Evolutionary conservation across 2,797 vertebrate species (phyloP), one percentile per base, ranked within the genome.

Genomic region (Agapornis canus): DNA sequence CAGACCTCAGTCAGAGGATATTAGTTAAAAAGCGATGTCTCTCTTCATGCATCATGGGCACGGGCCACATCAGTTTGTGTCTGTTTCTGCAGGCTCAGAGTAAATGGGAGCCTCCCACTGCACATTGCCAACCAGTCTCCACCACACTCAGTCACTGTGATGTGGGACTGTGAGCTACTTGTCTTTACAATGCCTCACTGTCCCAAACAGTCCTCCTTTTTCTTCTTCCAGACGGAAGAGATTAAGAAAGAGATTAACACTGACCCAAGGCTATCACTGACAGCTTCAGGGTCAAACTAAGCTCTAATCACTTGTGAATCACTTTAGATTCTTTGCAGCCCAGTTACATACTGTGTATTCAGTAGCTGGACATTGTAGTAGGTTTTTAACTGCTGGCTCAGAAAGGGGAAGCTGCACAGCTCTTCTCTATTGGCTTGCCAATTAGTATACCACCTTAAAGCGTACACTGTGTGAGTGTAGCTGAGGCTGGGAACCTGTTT

Each of bases 31-130:
- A 16, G 18, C 0, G 0, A 12, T 20, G n/a, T 23, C 26, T 5
- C 26, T 39, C 13, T 21, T 73, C 7, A 29, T 13, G 29, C 13
- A 8, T 37, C 25, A 21, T 17, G 26, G 42, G 40, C 32, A 56
- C 0, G 1, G 43, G 39, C 4, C 1, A 1, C 18, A 31, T 51
- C 14, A 19, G 13, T 35, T 57, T 63, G 64, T 27, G 13, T 51
- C 37, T 27, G 1, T 26, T 66, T 66, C 42, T 56, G 52, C 23
- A 69, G 61, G 35, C 40, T 68, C 0, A 0, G 40, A 52, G 22
- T 51, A 31, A 56, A 27, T 6, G 32, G 39, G 22, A 80, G n/a
- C 40, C 26, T 81, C 20, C 26, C 11, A 37, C 17, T 32, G 48
- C 31, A 19, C 8, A 0, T 11, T 61, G 47, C 45, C 45, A 19